phyloP scores from a whole-genome alignment of 2,113 vertebrate species.

The Fulica atra region DNA sequence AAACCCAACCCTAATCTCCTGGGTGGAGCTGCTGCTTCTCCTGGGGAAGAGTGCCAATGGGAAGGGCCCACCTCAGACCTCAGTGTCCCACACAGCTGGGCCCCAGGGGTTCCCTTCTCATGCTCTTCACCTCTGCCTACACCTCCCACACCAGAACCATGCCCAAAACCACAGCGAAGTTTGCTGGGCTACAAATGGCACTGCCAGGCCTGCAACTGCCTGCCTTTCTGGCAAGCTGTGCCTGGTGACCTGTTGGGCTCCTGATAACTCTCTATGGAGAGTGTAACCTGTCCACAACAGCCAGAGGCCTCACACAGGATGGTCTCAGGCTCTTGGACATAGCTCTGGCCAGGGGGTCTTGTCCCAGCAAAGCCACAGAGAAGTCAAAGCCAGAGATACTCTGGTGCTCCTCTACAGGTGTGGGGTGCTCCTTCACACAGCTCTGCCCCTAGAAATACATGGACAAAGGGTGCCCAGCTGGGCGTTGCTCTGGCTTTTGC shows the following conservation, averaged over 20 bases:
- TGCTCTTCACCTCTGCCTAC: not conserved
- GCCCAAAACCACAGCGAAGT: fast-evolving
- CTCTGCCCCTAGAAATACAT: not conserved
- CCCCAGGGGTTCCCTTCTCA: not conserved
- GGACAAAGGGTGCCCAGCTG: not conserved
- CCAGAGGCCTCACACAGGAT: not conserved
- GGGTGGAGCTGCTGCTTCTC: not conserved
- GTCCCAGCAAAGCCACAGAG: not conserved
- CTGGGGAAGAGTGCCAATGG: fast-evolving
- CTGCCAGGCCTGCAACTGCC: not conserved
- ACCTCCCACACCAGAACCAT: fast-evolving
- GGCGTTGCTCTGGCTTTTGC: not conserved
- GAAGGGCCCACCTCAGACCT: not conserved
- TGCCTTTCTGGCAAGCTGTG: too few relatives aligned
- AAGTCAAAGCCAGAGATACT: not conserved
- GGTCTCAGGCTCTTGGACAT: not conserved
- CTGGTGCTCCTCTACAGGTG: not conserved
- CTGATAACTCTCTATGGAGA: not conserved
- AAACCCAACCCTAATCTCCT: not conserved
- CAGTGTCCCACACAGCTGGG: not conserved
- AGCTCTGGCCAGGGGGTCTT: not conserved
- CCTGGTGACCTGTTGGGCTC: not conserved
- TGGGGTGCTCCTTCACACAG: not conserved
- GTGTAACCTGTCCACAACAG: not conserved
- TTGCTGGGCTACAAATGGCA: not conserved